Base-by-base conservation (phyloP, 2,113 vertebrate genomes). In the Pseudorasbora parva region DNA sequence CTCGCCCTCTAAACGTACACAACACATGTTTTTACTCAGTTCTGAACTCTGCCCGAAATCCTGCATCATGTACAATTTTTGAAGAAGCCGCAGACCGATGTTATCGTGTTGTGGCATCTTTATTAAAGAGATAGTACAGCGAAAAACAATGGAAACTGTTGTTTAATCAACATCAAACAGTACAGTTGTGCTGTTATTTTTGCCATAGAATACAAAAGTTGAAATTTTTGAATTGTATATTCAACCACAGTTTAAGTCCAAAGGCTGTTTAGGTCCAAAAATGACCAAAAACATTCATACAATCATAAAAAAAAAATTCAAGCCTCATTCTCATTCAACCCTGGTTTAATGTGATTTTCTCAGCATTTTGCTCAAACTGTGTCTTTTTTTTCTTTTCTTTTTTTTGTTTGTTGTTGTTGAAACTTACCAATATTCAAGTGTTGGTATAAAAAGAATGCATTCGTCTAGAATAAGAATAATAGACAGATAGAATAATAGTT, bases 61-160 rank as follows among this genome's bases (percentile, higher is more conserved):
- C 41, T 23, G 10, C 21, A 71, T 41, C 8, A 59, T 25, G 11
- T 59, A 33, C 10, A 19, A 75, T 59, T 60, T 54, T 23, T 62
- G 14, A 54, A n/a, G 56, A 51, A 78, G 75, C 75, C 66, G 78
- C 37, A 57, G 73, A 78, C 21, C 43, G 19, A 78, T 84, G 49
- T 73, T 80, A 56, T 56, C 8, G 27, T n/a, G 25, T 37, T 19
- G 37, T 56, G 49, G 17, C 19, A 75, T 30, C 54, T 75, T 56
- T 37, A 75, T 33, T 56, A 75, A 49, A 17, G 23, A 14, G 43
- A 27, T 10, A 30, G 49, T 37, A 37, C 9, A 12, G 47, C 15
- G 9, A 56, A 54, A 21, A 75, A 75, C 21, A 7, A 45, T 56
- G 73, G 33, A 27, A 33, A 56, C 54, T 56, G 11, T 51, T 33